Base-by-base conservation (phyloP, 2,888 invertebrate genomes). In the Eutolmus rufibarbis region DNA sequence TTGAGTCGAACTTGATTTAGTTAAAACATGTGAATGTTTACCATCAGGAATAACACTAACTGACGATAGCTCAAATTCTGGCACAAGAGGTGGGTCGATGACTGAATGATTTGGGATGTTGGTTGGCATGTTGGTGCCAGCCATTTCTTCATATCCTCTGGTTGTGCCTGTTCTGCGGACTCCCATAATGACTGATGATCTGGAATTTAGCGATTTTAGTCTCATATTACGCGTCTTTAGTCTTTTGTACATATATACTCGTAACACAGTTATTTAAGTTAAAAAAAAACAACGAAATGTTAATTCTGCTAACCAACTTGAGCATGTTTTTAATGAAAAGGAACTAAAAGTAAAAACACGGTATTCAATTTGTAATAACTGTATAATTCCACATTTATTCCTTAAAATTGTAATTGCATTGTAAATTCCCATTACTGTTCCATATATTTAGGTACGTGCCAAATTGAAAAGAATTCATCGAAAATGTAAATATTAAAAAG, bases 1-100 rank as follows among this genome's bases (percentile, higher is more conserved):
- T 82, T 5, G 40, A 74, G 51, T 74, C 19, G 9, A 86, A 43
- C 43, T 43, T 43, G 12, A 3, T 14, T 43, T 9, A 2, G 12
- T 9, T 43, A 2, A 12, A 14, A 43, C 9, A 3, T 9, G 1
- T 8, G 0, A 7, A 0, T 66, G 56, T 16, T 91, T 93, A 95
- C 95, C 95, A 93, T 95, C 95, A 88, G 95, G 95, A 82, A 95
- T 94, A 76, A 95, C 95, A 78, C 95, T 94, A 82, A 95, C 94
- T 1, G 95, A 95, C 77, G 95, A 94, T 92, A 95, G 94, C 92
- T 95, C 95, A 90, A 95, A 94, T 90, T 93, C 93, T 89, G 93
- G 93, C 5, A 93, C 91, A 51, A 91, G 89, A 19, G 89, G 90
- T 74, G 90, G 89, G 87, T 87, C 87, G 91, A 57, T 76, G 19